phyloP scores from a whole-genome alignment of 2,113 vertebrate species.

The Misgurnus anguillicaudatus region DNA sequence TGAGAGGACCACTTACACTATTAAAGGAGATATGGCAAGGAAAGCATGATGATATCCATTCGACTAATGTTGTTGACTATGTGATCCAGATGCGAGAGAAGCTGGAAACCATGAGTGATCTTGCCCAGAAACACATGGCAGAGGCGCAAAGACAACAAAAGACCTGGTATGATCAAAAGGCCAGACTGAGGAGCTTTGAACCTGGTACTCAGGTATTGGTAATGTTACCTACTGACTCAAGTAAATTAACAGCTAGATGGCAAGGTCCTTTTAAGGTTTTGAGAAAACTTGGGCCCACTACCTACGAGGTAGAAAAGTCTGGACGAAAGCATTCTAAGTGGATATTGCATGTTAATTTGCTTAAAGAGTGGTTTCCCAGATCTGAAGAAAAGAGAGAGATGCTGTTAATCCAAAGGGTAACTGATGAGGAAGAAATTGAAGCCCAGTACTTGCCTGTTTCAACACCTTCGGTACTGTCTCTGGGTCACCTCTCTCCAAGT shows the following conservation, averaged over 20 bases:
- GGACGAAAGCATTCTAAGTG: not conserved
- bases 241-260: not conserved
- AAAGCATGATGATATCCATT: no score
- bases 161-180: no score
- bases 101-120: no score
- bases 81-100: no score
- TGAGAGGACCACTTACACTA: no score
- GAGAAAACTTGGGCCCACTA: not conserved
- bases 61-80: no score
- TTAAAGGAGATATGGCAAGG: no score
- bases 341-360: not conserved
- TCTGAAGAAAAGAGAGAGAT: not conserved
- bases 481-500: no score
- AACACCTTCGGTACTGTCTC: not conserved
- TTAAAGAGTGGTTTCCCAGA: not conserved
- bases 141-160: no score
- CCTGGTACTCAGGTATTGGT: no score
- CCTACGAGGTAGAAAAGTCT: not conserved
- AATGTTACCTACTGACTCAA: not conserved
- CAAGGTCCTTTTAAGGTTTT: not conserved
- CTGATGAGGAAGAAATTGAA: not conserved
- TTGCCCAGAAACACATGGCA: no score
- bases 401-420: not conserved
- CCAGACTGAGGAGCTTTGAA: no score
- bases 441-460: not conserved